phyloP scores from a whole-genome alignment of 2,113 vertebrate species.

The Hemichromis elongatus region DNA sequence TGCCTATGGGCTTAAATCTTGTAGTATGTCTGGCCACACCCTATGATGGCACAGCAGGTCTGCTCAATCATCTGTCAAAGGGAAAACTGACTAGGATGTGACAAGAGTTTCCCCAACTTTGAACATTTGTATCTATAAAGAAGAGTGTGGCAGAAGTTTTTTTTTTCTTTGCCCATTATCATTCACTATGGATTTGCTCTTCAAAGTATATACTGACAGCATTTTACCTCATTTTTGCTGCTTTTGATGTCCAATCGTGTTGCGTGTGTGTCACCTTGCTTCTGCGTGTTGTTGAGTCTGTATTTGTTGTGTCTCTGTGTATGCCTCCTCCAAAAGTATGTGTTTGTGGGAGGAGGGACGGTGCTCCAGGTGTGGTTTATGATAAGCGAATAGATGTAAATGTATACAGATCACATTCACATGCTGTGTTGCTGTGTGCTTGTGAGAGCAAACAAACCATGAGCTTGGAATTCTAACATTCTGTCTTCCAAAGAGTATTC shows the following conservation, averaged over 20 bases:
- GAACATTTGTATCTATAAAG: neutral
- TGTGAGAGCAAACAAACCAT: conserved; percentile 16
- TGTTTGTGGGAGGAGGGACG: neutral
- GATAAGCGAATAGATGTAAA: conserved; percentile 50
- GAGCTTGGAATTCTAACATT: conserved; percentile 21
- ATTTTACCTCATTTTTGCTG: neutral
- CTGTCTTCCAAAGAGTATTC: neutral
- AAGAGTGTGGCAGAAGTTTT: neutral
- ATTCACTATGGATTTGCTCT: neutral
- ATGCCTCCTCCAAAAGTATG: neutral
- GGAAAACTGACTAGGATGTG: neutral
- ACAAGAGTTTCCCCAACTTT: neutral
- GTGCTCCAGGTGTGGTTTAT: conserved; percentile 32
- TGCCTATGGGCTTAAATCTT: conserved; percentile 11
- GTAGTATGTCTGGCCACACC: neutral
- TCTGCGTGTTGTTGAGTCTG: neutral
- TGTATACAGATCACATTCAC: conserved; percentile 47
- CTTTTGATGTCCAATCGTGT: neutral
- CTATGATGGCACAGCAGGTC: conserved; percentile 14
- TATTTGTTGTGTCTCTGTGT: neutral
- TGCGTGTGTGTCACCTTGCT: neutral
- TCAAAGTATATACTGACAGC: neutral
- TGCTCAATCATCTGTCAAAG: conserved; percentile 42
- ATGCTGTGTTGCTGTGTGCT: neutral
- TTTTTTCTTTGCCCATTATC: neutral